These are phyloP conservation scores for Lithobates pipiens DNA, from an alignment of 2,797 vertebrate genomes.

Conservation along the genomic window DNA sequence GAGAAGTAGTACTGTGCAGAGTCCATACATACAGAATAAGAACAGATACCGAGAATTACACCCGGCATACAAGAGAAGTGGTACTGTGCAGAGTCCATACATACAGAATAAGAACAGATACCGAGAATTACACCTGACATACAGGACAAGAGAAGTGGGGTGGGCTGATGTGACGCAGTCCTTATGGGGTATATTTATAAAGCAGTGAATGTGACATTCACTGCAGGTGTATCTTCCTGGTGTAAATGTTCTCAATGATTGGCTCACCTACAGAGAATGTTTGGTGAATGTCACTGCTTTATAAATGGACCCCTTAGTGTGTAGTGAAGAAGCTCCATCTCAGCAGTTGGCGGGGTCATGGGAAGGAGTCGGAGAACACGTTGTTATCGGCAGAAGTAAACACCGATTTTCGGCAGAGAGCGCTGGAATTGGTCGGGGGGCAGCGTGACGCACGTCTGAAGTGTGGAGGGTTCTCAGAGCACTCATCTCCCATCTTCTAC, in stretches of 20 bases:
- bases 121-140: background rate
- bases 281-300: too few relatives aligned
- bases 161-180: too few relatives aligned
- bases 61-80: background rate
- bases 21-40: background rate
- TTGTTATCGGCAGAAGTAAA: background rate
- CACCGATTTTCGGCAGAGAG: background rate
- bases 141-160: background rate
- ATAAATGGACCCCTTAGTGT: too few relatives aligned
- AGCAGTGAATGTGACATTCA: too few relatives aligned
- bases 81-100: constrained; percentile 7
- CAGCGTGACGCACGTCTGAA: background rate
- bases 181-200: too few relatives aligned
- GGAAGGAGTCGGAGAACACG: background rate
- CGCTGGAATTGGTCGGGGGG: background rate
- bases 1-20: too few relatives aligned
- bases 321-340: too few relatives aligned
- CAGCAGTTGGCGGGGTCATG: too few relatives aligned
- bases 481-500: background rate
- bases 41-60: background rate
- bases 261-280: too few relatives aligned
- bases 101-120: background rate
- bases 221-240: too few relatives aligned
- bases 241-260: too few relatives aligned
- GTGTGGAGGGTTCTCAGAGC: background rate